Percentiles rank a stretch among this genome's conserved stretches.
Conservation (phyloP, 1,140 invertebrate genomes). For the Eupristina koningsbergeri region DNA sequence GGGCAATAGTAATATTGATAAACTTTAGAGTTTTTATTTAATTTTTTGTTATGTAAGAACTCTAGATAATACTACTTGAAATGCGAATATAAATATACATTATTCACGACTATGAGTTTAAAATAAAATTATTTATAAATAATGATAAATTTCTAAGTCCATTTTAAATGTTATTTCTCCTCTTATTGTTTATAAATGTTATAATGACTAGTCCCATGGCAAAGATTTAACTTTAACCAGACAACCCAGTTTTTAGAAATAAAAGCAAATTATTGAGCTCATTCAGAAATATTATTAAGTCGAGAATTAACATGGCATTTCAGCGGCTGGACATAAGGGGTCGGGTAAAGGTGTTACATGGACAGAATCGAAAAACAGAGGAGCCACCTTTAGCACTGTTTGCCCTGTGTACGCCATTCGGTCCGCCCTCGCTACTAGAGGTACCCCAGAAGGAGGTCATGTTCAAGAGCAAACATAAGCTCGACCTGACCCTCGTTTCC, state of each 20-base stretch:
- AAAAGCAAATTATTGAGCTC: background rate
- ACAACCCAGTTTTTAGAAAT: background rate
- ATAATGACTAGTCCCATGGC: too few relatives aligned
- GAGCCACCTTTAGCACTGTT: conserved; percentile 95
- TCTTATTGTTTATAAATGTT: too few relatives aligned
- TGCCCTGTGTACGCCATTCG: conserved; percentile 98
- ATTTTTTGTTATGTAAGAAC: too few relatives aligned
- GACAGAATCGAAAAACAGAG: conserved; percentile 95
- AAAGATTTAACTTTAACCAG: too few relatives aligned
- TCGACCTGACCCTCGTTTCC: conserved; percentile 94
- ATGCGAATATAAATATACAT: too few relatives aligned
- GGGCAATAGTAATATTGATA: too few relatives aligned
- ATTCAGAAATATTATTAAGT: background rate
- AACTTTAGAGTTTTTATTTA: too few relatives aligned
- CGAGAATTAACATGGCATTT: conserved; percentile 48
- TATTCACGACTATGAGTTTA: too few relatives aligned
- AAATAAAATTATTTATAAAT: too few relatives aligned
- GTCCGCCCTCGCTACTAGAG: conserved; percentile 91
- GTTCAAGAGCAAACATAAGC: conserved; percentile 99
- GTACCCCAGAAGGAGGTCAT: conserved; percentile 95
- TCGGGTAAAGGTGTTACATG: conserved; percentile 94
- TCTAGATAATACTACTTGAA: too few relatives aligned
- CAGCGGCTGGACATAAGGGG: conserved; percentile 98
- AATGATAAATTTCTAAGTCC: too few relatives aligned
- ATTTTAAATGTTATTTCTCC: too few relatives aligned